Percentiles rank a stretch among this genome's conserved stretches.
These are phyloP conservation scores for Spinibarbus caldwelli DNA, from an alignment of 2,797 vertebrate species.

Conservation along the genomic window DNA sequence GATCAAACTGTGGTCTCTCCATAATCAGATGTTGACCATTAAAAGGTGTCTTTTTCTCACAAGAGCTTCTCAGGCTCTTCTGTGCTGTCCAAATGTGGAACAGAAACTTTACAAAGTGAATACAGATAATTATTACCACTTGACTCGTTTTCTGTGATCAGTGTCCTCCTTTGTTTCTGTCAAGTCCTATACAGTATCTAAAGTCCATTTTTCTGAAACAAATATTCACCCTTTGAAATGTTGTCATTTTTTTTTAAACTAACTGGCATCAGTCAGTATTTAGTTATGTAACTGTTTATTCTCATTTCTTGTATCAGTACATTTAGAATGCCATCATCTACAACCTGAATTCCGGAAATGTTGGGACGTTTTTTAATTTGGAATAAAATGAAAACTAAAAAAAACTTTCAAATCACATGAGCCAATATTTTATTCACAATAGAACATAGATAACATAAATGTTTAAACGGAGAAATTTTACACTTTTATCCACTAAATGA, in stretches of 20 bases:
- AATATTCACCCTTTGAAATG: background rate
- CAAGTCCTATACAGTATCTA: too few species aligned
- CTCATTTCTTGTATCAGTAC: background rate
- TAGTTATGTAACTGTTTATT: background rate
- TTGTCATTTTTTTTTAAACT: background rate
- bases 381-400: too few species aligned
- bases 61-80: background rate
- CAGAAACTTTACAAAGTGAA: background rate
- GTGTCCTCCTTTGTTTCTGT: background rate
- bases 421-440: too few species aligned
- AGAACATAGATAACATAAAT: too few species aligned
- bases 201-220: background rate
- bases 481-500: too few species aligned
- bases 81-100: background rate
- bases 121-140: background rate
- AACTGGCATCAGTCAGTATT: background rate
- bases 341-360: too few species aligned
- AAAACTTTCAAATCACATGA: too few species aligned
- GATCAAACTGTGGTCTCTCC: conserved; percentile 77
- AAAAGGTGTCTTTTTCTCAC: conserved; percentile 37
- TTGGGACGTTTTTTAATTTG: too few species aligned
- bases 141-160: background rate
- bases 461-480: too few species aligned
- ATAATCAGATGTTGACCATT: conserved; percentile 77
- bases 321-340: background rate